Base-by-base conservation (phyloP, 2,888 invertebrate species). In the Parnassius glacialis region DNA sequence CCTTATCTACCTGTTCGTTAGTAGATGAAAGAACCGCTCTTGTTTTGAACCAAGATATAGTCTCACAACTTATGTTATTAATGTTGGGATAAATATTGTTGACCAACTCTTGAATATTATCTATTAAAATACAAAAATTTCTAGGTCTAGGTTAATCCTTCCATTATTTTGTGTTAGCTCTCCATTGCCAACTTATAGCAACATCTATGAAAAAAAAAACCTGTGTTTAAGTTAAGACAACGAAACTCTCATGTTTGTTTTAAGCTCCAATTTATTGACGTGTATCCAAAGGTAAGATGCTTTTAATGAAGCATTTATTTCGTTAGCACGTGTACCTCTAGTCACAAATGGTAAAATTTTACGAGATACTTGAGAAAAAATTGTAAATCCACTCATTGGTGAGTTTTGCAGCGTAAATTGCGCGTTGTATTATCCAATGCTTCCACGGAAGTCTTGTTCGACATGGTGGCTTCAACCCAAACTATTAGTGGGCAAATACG, bases 241-340 rank as follows among this genome's bases (percentile, higher is more conserved):
- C 5, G 45, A 45, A 45, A 45, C 45, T 12, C 12, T 70, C 69
- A 68, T 70, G 43, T 71, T 71, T 64, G 66, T 70, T 70, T 71
- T 71, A 68, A 72, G 70, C 61, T 70, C 68, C 63, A 68, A 70
- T 65, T 74, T 70, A 67, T 68, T 68, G 48, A 72, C 59, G 68
- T 20, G 20, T 45, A 10, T n/a, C 11, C 45, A 45, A 45, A 45
- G 3, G 12, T 11, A 3, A 2, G 45, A 45, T 45, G n/a, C 10
- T 45, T 43, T 45, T 45, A 11, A 12, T 1, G 1, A 45, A 45
- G 45, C 45, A 45, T 45, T 45, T 45, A 45, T 45, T 45, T 45
- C 45, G 10, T 10, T 10, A 45, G 45, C 12, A 45, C 64, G 65
- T 59, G 69, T 70, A 66, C 67, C 65, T 68, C 69, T 58, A 66